Evolutionary conservation across 2,113 vertebrate species (phyloP), one percentile per base, ranked within the genome.

Genomic region (Sturnus vulgaris): DNA sequence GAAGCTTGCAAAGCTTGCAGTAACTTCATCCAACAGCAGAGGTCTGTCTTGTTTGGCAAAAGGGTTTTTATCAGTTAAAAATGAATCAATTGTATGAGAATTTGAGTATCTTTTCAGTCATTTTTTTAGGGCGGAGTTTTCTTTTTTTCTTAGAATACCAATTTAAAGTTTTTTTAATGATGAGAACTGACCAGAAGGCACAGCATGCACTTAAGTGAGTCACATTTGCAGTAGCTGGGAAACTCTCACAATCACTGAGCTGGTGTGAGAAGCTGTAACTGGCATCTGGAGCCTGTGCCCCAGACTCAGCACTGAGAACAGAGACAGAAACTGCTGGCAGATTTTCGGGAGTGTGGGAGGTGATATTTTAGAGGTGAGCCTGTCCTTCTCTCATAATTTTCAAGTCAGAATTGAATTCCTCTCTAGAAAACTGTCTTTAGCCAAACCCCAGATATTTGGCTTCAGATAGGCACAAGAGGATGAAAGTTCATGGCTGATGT

Each of bases 11-110:
- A 42, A 72, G 19, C 42, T 28, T 96, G 95, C 77, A 83, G 6
- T 95, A 57, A 28, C 10, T 52, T 30, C 35, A 35, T 61, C 28
- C 33, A 57, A 20, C 96, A 64, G 90, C 68, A 96, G 96, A 93
- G 94, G 96, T 97, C 96, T 42, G 30, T 71, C 92, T 92, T 66
- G 93, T 10, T n/a, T 37, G 22, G 35, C n/a, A 66, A 88, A 70
- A 44, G 14, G 17, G 11, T 27, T 93, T 79, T 81, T 56, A 40
- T 31, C 52, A 19, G 22, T 71, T 17, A 39, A 42, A 27, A 39
- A 35, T 30, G 20, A 85, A 64, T 78, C 4, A 3, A 3, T 24
- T 17, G 11, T 9, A 5, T 28, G 28, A 59, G 22, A 52, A 52
- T 5, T 50, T 37, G 3, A 20, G 7, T 30, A 44, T 33, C 18